Evolutionary conservation across 2,797 vertebrate genomes (phyloP).

Genomic region (Cirrhinus molitorella): DNA sequence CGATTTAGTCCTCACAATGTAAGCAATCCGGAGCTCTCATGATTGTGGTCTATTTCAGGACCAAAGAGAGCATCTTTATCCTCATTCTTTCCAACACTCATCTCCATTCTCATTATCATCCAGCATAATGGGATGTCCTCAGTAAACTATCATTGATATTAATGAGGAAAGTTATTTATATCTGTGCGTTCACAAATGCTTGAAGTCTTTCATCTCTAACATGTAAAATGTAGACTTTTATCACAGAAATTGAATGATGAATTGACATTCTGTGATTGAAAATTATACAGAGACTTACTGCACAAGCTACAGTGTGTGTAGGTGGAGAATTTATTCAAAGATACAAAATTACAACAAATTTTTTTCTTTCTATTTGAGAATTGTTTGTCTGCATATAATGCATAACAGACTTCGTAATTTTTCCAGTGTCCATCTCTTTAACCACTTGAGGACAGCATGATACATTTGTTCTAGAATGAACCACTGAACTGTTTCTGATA

Average conservation of each 20-base stretch:
- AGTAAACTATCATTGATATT: slow-evolving; percentile 38
- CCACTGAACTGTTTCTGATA: slow-evolving; percentile 10
- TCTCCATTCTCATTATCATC: slow-evolving; percentile 34
- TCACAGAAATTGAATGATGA: slow-evolving; percentile 1
- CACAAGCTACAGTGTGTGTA: neutral
- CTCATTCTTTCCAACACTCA: slow-evolving; percentile 25
- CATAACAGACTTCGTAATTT: neutral
- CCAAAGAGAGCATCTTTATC: slow-evolving; percentile 21
- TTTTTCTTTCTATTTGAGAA: neutral
- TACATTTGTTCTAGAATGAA: neutral
- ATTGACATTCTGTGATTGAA: slow-evolving; percentile 1
- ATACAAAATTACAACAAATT: neutral
- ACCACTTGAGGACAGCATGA: neutral
- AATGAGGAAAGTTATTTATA: slow-evolving; percentile 36
- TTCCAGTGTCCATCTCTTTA: neutral
- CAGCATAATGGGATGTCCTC: slow-evolving; percentile 29
- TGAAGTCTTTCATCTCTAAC: slow-evolving; percentile 31
- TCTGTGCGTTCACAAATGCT: slow-evolving; percentile 39
- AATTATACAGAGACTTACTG: neutral
- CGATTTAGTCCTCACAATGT: neutral
- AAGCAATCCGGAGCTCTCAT: neutral
- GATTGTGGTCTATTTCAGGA: neutral
- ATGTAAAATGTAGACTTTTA: slow-evolving; percentile 7
- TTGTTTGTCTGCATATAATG: neutral
- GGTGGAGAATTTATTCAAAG: neutral